Base-by-base conservation (phyloP, 1,140 invertebrate species). In the Ceratina calcarata region DNA sequence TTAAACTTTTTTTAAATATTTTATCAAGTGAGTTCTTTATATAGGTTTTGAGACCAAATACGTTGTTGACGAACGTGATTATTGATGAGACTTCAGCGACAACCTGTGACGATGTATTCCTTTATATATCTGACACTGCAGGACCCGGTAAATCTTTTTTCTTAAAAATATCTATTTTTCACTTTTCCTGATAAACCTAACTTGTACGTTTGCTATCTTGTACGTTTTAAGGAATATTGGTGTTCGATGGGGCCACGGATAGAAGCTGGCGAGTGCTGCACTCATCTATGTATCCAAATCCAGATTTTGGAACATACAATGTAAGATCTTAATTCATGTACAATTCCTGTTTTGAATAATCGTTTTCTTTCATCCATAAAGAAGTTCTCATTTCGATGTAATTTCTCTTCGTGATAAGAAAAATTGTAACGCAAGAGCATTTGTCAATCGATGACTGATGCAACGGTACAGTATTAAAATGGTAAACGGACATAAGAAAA, bases 251-350 rank as follows among this genome's bases (percentile, higher is more conserved):
- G 18, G 90, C 93, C 3, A 94, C 94, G 32, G 96, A 96, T 84
- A 94, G 94, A 61, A 96, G 96, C 18, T 97, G 97, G 96, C 93
- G 97, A 65, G 91, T 96, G 0, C 93, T 94, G 3, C 96, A 97
- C 89, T 95, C 96, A 0, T 94, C 95, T 45, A 97, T 97, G 96
- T 96, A 96, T 88, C 96, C 97, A 0, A 94, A 97, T 93, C 96
- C 96, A 0, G 95, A 97, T 89, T 94, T 95, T 64, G 94, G 95
- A 0, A 95, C 95, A 79, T 96, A 96, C 80, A 90, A 57, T 12
- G 76, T 78, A 72, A 65, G 58, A 32, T 22, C 3, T 12, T 12
- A 67, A 49, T 32, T 32, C 27, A 32, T 32, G 53, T 7, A 10
- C 1, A 13, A 68, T 55, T 10, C 13, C 27, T 18, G 8, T 53